A percentile compares a stretch with the other conserved stretches of the same genome.
These are phyloP conservation scores for Lordiphosa fenestrarum DNA, from an alignment of 2,888 invertebrate genomes.

Conservation along the genomic window DNA sequence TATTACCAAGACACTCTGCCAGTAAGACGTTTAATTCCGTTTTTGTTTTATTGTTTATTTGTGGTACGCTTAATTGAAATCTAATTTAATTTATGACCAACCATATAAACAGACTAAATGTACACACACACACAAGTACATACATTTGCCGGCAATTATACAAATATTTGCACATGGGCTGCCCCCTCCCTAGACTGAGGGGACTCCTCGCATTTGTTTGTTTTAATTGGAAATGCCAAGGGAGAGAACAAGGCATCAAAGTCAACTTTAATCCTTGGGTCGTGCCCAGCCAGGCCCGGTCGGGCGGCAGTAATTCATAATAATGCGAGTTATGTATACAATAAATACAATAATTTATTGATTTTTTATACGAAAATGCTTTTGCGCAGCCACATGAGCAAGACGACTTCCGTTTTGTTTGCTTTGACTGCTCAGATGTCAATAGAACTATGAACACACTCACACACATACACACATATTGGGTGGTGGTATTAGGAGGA, in stretches of 20 bases:
- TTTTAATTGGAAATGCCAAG: slow-evolving; percentile 8
- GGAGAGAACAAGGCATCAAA: slow-evolving; percentile 18
- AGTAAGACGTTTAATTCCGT: slow-evolving; percentile 10
- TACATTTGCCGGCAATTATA: slow-evolving; percentile 20
- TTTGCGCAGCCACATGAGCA: slow-evolving; percentile 10
- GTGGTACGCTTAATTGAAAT: slow-evolving; percentile 54
- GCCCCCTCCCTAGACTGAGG: neutral
- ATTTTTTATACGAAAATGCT: slow-evolving; percentile 47
- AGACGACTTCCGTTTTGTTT: slow-evolving; percentile 61
- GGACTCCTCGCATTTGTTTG: neutral
- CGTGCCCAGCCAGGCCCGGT: slow-evolving; percentile 41
- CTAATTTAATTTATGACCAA: slow-evolving; percentile 59
- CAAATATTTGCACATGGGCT: slow-evolving; percentile 49
- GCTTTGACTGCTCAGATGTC: slow-evolving; percentile 48
- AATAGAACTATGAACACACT: slow-evolving; percentile 43
- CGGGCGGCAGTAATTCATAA: slow-evolving; percentile 57
- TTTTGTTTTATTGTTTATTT: slow-evolving; percentile 41
- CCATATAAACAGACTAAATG: slow-evolving; percentile 15
- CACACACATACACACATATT: slow-evolving; percentile 18
- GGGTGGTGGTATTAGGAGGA: neutral
- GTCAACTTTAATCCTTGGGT: slow-evolving; percentile 32
- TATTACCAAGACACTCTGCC: slow-evolving; percentile 13
- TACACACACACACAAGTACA: slow-evolving; percentile 15
- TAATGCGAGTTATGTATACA: slow-evolving; percentile 54
- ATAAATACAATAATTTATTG: slow-evolving; percentile 68